These are phyloP conservation scores for Leguminivora glycinivorella DNA, from an alignment of 1,140 invertebrate species.

Conservation along the genomic window DNA sequence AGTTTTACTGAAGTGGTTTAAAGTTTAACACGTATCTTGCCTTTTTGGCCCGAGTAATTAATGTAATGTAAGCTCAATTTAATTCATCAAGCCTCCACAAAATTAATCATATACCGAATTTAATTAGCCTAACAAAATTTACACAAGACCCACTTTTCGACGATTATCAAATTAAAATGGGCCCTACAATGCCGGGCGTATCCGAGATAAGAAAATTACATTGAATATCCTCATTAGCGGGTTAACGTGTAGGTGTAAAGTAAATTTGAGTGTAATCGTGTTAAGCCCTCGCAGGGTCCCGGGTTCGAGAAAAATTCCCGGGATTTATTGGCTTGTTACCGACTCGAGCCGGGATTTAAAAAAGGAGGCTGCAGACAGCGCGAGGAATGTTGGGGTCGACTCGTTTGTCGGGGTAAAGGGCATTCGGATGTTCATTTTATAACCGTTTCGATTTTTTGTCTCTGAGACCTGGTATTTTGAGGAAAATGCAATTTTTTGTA, in stretches of 20 bases:
- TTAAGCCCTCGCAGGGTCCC: constrained; percentile 62
- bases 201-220: constrained; percentile 64
- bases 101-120: constrained; percentile 69
- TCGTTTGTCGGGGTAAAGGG: constrained; percentile 60
- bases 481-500: background rate
- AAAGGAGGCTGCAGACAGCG: constrained; percentile 62
- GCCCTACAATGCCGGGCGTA: constrained; percentile 41
- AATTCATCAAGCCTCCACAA: constrained; percentile 56
- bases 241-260: constrained; percentile 75
- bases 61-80: constrained; percentile 47
- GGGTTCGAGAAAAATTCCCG: constrained; percentile 64
- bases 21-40: background rate
- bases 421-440: constrained; percentile 66
- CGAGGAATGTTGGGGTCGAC: constrained; percentile 54
- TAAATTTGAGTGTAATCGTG: constrained; percentile 77
- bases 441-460: constrained; percentile 48
- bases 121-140: constrained; percentile 71
- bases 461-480: constrained; percentile 42
- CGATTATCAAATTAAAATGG: constrained; percentile 70
- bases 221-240: constrained; percentile 70
- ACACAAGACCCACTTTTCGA: constrained; percentile 61
- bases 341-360: constrained; percentile 57
- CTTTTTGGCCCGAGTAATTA: constrained; percentile 37
- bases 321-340: constrained; percentile 78
- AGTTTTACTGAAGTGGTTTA: background rate